A percentile compares a stretch with the other conserved stretches of the same genome.
Conservation (phyloP, 2,888 invertebrate genomes). For the Iphiclides podalirius region DNA sequence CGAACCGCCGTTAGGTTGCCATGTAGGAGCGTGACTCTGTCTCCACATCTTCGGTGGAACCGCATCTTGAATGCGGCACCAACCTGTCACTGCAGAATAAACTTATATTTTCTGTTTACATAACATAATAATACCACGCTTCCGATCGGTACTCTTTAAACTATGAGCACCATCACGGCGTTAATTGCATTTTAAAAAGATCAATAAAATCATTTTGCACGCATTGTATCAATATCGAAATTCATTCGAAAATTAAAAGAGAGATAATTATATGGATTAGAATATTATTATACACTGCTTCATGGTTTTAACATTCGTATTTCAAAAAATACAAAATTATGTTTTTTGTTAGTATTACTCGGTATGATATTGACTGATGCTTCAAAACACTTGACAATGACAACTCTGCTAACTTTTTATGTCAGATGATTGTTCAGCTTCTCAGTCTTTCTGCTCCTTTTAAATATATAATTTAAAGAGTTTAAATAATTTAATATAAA, state of each 20-base stretch:
- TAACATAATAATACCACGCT: background rate
- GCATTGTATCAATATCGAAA: background rate
- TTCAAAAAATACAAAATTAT: background rate
- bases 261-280: too few species aligned
- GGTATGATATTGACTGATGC: slow-evolving; percentile 1
- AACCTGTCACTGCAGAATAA: background rate
- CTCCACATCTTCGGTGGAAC: slow-evolving; percentile 91
- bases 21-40: slow-evolving; percentile 90
- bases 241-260: too few species aligned
- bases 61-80: slow-evolving; percentile 60
- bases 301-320: background rate
- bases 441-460: background rate
- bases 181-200: background rate
- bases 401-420: background rate
- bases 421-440: background rate
- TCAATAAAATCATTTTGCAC: background rate
- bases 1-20: slow-evolving; percentile 90
- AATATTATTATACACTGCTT: background rate
- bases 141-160: background rate
- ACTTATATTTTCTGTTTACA: background rate
- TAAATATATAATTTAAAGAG: background rate
- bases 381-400: slow-evolving; percentile 1
- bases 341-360: too few species aligned
- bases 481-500: background rate
- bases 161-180: slow-evolving; percentile 2